A percentile compares a stretch with the other conserved stretches of the same genome.
phyloP scores from a whole-genome alignment of 2,113 vertebrate genomes.

The Myotis lucifugus region DNA sequence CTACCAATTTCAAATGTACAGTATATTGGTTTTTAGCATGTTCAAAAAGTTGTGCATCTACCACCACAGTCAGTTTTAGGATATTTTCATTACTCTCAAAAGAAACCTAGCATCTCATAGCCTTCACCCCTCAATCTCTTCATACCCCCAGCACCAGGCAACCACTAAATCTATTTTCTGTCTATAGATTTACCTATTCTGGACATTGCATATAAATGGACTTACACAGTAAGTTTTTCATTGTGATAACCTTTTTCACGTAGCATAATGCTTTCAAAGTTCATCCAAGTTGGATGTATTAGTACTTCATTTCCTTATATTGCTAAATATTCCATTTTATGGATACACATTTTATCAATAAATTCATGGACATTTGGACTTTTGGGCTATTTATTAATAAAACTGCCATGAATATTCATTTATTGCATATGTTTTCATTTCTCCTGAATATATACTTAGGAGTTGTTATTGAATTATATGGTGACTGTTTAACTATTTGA shows the following conservation, averaged over 20 bases:
- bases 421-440: slow-evolving; percentile 15
- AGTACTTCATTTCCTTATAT: slow-evolving; percentile 12
- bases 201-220: background rate
- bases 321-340: slow-evolving; percentile 20
- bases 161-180: background rate
- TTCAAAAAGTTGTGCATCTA: background rate
- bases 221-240: background rate
- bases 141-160: background rate
- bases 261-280: background rate
- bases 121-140: background rate
- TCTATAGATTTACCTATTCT: background rate
- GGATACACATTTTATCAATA: slow-evolving; percentile 26
- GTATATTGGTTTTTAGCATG: background rate
- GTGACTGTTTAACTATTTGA: background rate
- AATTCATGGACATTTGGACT: background rate
- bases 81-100: background rate
- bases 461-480: background rate
- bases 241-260: background rate
- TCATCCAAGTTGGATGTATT: background rate
- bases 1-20: background rate
- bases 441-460: background rate
- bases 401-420: background rate
- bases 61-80: background rate
- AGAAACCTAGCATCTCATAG: background rate
- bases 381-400: background rate